phyloP scores from a whole-genome alignment of 2,113 vertebrate genomes.

The Neogale vison region DNA sequence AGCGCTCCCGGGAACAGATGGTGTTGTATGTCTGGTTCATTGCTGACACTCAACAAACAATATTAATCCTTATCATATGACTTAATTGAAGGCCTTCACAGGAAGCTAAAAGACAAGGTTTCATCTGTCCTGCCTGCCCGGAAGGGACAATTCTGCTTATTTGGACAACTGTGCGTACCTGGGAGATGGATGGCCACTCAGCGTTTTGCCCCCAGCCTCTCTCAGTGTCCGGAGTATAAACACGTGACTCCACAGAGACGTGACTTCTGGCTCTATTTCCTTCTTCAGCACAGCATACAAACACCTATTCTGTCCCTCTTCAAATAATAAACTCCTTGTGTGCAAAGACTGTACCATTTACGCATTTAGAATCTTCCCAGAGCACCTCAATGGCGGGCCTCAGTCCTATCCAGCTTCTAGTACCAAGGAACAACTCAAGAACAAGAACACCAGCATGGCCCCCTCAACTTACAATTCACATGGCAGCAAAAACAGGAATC shows the following conservation, averaged over 20 bases:
- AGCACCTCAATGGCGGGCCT: neutral
- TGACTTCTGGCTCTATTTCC: neutral
- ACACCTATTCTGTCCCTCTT: constrained; percentile 11
- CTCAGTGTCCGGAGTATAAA: neutral
- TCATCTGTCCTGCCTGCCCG: constrained; percentile 43
- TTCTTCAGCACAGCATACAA: neutral
- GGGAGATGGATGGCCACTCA: neutral
- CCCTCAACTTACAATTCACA: neutral
- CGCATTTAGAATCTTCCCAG: neutral
- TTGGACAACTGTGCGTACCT: neutral
- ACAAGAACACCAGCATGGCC: neutral
- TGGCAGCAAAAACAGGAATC: neutral
- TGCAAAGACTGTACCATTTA: neutral
- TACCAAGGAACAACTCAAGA: neutral
- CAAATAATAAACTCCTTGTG: constrained; percentile 39
- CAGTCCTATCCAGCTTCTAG: neutral
- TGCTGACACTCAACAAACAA: constrained; percentile 66
- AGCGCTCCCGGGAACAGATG: neutral
- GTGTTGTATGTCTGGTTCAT: constrained; percentile 23
- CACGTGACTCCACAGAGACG: neutral
- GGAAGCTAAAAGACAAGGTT: constrained; percentile 51
- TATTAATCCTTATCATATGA: constrained; percentile 70
- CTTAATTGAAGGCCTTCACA: constrained; percentile 36
- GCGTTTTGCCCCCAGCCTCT: neutral
- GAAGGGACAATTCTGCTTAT: neutral